Percentiles rank a stretch among this genome's conserved stretches.
Evolutionary conservation across 1,140 invertebrate genomes (phyloP).

Genomic region (Chlorops oryzae): DNA sequence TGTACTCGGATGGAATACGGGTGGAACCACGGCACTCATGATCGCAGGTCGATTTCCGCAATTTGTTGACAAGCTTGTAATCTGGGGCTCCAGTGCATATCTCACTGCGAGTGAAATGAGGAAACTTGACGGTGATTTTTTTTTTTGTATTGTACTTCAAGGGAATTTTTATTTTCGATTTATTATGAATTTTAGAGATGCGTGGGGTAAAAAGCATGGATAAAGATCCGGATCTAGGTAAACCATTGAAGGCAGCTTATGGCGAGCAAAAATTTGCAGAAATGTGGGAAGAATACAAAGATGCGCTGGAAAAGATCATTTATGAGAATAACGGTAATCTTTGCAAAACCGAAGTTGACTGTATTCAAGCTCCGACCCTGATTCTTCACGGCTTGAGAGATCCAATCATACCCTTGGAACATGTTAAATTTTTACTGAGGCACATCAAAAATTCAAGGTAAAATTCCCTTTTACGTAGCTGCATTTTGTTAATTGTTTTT

Average conservation of each 20-base stretch:
- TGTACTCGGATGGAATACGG: constrained; percentile 83
- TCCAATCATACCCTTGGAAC: constrained; percentile 64
- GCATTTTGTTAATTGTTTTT: no score
- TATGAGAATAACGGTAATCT: constrained; percentile 62
- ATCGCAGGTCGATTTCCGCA: constrained; percentile 64
- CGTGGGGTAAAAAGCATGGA: constrained; percentile 73
- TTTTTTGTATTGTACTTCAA: background rate
- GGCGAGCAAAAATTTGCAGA: constrained; percentile 65
- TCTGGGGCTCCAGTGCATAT: constrained; percentile 74
- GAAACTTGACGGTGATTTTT: constrained; percentile 53
- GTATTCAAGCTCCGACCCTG: constrained; percentile 67
- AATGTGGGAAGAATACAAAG: constrained; percentile 68
- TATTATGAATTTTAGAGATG: no score
- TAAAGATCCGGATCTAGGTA: constrained; percentile 66
- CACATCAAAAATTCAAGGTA: constrained; percentile 9
- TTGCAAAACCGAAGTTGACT: constrained; percentile 57
- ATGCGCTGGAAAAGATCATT: constrained; percentile 56
- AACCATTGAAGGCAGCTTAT: constrained; percentile 67
- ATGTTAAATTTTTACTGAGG: constrained; percentile 60
- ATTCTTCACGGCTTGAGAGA: constrained; percentile 80
- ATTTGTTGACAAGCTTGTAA: constrained; percentile 64
- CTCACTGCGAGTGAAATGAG: constrained; percentile 63
- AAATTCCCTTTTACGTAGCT: no score
- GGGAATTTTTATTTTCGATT: no score
- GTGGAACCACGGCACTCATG: constrained; percentile 72